phyloP scores from a whole-genome alignment of 2,888 invertebrate genomes.

The Cosmopolites sordidus region DNA sequence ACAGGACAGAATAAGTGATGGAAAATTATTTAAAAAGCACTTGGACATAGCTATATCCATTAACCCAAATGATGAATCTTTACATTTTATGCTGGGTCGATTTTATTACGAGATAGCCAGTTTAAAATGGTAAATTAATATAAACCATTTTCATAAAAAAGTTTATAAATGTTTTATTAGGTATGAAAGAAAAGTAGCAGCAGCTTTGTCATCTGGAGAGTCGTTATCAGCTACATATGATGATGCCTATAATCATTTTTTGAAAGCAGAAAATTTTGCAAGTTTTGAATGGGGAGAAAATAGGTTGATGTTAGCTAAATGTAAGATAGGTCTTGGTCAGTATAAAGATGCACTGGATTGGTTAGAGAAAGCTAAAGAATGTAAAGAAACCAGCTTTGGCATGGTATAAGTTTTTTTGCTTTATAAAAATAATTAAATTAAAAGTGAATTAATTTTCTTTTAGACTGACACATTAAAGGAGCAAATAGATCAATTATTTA shows the following conservation, averaged over 20 bases:
- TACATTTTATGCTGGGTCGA: constrained; percentile 66
- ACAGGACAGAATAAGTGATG: constrained; percentile 63
- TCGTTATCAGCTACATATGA: constrained; percentile 59
- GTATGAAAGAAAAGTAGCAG: constrained; percentile 65
- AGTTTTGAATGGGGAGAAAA: constrained; percentile 57
- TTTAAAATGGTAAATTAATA: constrained; percentile 39
- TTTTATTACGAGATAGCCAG: constrained; percentile 61
- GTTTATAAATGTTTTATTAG: constrained; percentile 42
- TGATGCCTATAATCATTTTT: constrained; percentile 58
- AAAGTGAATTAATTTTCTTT: too few species aligned
- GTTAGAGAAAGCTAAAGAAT: constrained; percentile 44
- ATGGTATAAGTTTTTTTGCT: constrained; percentile 29
- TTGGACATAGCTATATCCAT: constrained; percentile 61
- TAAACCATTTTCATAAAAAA: neutral
- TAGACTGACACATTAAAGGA: constrained; percentile 39
- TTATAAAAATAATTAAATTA: too few species aligned
- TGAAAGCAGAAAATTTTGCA: constrained; percentile 53
- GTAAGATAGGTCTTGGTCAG: constrained; percentile 51
- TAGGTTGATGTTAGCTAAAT: constrained; percentile 55
- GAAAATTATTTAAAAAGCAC: constrained; percentile 63
- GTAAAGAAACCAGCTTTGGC: constrained; percentile 28
- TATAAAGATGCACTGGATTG: constrained; percentile 51
- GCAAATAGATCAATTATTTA: constrained; percentile 39
- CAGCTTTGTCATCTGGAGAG: constrained; percentile 58
- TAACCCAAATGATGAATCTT: constrained; percentile 57